Evolutionary conservation across 1,140 invertebrate genomes (phyloP).

Genomic region (Globodera ellingtonae): DNA sequence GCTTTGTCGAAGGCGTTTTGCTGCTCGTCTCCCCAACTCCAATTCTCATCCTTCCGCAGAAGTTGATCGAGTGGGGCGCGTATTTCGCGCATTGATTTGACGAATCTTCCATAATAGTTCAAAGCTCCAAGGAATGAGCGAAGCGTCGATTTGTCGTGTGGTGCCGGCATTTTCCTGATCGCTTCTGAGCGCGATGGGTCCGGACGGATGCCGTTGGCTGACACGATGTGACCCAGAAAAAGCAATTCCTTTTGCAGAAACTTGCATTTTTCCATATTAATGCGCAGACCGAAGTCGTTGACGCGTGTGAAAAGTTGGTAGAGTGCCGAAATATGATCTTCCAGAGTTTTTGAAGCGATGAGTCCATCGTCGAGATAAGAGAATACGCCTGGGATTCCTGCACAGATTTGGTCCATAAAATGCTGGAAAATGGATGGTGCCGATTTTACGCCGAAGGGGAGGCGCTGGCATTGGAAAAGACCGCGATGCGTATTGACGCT

Average conservation of each 20-base stretch:
- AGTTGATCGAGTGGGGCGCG: slow-evolving; percentile 49
- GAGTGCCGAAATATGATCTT: too few species aligned
- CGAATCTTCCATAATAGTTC: slow-evolving; percentile 51
- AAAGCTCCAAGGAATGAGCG: slow-evolving; percentile 53
- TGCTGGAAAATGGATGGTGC: slow-evolving; percentile 67
- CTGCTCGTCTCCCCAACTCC: slow-evolving; percentile 37
- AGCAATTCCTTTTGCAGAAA: slow-evolving; percentile 39
- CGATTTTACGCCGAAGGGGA: slow-evolving; percentile 68
- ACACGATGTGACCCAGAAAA: slow-evolving; percentile 43
- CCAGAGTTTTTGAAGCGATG: too few species aligned
- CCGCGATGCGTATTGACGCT: too few species aligned
- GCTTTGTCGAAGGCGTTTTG: slow-evolving; percentile 40
- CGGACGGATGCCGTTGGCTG: slow-evolving; percentile 38
- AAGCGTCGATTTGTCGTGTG: slow-evolving; percentile 27
- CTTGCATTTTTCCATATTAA: slow-evolving; percentile 50
- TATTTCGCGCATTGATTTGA: slow-evolving; percentile 37
- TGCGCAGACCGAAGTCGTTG: too few species aligned
- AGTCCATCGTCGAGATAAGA: too few species aligned
- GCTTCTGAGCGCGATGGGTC: slow-evolving; percentile 42
- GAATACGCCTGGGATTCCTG: slow-evolving; percentile 46
- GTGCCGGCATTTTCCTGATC: slow-evolving; percentile 43
- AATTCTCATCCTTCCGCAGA: slow-evolving; percentile 51
- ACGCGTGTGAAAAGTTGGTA: too few species aligned
- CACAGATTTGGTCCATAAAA: slow-evolving; percentile 66
- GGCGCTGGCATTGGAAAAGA: too few species aligned